phyloP scores from a whole-genome alignment of 2,797 vertebrate genomes.

The Macropodus opercularis region DNA sequence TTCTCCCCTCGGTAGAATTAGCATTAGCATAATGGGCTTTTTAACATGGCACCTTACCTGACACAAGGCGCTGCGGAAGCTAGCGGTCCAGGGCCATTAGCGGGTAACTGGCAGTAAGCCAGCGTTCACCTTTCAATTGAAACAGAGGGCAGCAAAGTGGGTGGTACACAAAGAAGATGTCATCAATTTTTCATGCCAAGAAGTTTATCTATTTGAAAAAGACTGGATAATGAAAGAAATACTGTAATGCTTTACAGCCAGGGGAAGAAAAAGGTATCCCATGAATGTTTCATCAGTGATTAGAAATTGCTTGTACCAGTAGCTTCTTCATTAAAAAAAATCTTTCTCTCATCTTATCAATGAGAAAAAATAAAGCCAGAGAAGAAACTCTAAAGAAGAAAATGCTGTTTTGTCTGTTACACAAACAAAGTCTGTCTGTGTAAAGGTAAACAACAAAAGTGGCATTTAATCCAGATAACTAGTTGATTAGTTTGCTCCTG shows the following conservation, averaged over 20 bases:
- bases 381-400: too few relatives aligned
- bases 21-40: constrained; percentile 80
- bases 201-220: constrained; percentile 55
- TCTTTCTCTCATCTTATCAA: constrained; percentile 30
- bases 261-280: constrained; percentile 46
- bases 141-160: constrained; percentile 49
- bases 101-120: constrained; percentile 61
- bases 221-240: constrained; percentile 36
- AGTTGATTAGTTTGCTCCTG: too few relatives aligned
- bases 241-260: constrained; percentile 21
- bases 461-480: too few relatives aligned
- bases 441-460: too few relatives aligned
- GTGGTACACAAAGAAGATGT: constrained; percentile 47
- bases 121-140: constrained; percentile 60
- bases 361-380: too few relatives aligned
- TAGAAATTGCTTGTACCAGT: constrained; percentile 53
- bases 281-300: constrained; percentile 68
- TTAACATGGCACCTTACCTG: constrained; percentile 73
- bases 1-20: constrained; percentile 66
- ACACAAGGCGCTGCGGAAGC: constrained; percentile 61
- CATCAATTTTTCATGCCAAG: constrained; percentile 68
- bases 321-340: constrained; percentile 66
- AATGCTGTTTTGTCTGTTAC: too few relatives aligned
- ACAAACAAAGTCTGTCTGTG: too few relatives aligned
- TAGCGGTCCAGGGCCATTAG: constrained; percentile 72